Percentiles rank a stretch among this genome's conserved stretches.
Evolutionary conservation across 2,113 vertebrate species (phyloP).

Genomic region (Oreochromis niloticus): DNA sequence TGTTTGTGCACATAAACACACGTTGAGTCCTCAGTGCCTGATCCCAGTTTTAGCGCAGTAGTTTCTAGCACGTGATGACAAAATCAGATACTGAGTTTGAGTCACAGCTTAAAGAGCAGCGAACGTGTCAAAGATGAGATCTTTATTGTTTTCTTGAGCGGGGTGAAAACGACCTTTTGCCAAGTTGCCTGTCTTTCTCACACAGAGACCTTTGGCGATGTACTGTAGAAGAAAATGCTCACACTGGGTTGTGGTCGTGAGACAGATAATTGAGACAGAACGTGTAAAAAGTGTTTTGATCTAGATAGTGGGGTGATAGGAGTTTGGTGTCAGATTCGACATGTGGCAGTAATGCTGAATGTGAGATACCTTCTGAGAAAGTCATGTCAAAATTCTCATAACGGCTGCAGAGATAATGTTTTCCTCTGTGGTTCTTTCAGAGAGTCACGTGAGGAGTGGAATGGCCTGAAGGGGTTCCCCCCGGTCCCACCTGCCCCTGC

Average conservation of each 20-base stretch:
- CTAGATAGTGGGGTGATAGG: background rate
- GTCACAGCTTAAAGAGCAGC: background rate
- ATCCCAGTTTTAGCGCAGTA: background rate
- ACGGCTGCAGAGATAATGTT: background rate
- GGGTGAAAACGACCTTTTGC: background rate
- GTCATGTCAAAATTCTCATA: background rate
- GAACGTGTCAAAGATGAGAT: background rate
- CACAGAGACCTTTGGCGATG: background rate
- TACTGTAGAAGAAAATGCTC: background rate
- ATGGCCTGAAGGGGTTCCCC: constrained; percentile 85
- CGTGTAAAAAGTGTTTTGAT: background rate
- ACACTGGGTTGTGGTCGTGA: background rate
- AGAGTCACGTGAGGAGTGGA: constrained; percentile 79
- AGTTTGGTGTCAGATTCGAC: background rate
- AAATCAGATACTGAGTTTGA: background rate
- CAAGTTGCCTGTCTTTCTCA: background rate
- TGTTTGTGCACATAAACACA: background rate
- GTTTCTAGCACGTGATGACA: background rate
- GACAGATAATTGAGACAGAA: background rate
- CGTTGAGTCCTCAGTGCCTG: background rate
- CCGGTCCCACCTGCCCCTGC: constrained; percentile 79
- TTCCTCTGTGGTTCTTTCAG: constrained; percentile 41
- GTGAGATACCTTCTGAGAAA: background rate
- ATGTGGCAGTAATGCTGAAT: background rate
- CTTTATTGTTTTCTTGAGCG: background rate